These are phyloP conservation scores for Ditula angustiorana DNA, from an alignment of 2,888 invertebrate genomes.

Conservation along the genomic window DNA sequence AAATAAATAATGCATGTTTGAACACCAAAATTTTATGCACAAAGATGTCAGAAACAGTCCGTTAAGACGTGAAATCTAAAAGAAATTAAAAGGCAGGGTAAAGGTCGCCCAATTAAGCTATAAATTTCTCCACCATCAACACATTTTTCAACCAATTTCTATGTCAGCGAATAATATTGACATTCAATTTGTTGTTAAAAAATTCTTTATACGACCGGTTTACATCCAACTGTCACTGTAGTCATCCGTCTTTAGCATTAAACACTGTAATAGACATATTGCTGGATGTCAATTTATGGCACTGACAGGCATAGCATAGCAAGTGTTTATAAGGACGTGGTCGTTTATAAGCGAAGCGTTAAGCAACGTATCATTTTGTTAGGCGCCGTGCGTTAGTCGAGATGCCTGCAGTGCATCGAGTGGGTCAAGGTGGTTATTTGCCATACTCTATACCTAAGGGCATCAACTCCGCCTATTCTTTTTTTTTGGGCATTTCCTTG, in stretches of 20 bases:
- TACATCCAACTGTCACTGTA: neutral
- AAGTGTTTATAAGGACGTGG: constrained; percentile 1
- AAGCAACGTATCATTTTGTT: too few species aligned
- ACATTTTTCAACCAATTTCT: constrained; percentile 28
- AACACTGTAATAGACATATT: neutral
- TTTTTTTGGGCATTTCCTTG: too few species aligned
- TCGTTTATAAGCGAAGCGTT: neutral
- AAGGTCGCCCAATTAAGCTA: constrained; percentile 31
- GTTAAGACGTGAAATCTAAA: neutral
- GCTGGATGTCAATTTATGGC: constrained; percentile 21
- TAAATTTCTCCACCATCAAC: constrained; percentile 14
- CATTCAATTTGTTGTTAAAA: constrained; percentile 20
- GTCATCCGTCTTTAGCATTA: constrained; percentile 1
- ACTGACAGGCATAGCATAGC: constrained; percentile 6
- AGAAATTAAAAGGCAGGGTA: neutral
- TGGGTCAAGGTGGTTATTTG: too few species aligned
- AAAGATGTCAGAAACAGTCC: neutral
- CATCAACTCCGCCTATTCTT: too few species aligned
- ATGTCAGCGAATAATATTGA: constrained; percentile 20
- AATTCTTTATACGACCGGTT: constrained; percentile 12
- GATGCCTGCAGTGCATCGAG: too few species aligned
- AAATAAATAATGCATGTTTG: too few species aligned
- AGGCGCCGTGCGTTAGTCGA: too few species aligned
- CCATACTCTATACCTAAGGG: too few species aligned
- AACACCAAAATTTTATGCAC: neutral